phyloP scores from a whole-genome alignment of 2,113 vertebrate species.

The Dasyurus viverrinus region DNA sequence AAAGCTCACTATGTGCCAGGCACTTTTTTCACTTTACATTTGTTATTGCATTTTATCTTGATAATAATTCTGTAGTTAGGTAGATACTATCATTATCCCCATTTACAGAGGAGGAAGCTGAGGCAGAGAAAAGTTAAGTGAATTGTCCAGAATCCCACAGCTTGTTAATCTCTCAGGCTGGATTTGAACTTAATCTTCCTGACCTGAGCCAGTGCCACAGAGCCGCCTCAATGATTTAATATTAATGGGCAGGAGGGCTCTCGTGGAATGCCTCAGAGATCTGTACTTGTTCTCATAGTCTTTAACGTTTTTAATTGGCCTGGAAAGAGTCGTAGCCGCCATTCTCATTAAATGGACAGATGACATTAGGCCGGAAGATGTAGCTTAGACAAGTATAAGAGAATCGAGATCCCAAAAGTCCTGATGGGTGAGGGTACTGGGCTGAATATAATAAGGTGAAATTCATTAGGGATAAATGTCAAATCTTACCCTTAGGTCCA shows the following conservation, averaged over 20 bases:
- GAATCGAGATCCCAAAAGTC: neutral
- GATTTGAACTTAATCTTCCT: conserved; percentile 34
- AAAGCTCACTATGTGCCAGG: no score
- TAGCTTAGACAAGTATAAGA: neutral
- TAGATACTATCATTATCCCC: neutral
- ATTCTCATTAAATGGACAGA: neutral
- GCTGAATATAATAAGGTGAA: neutral
- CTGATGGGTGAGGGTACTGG: neutral
- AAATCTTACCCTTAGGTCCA: neutral
- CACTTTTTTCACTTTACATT: no score
- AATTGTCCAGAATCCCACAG: conserved; percentile 7
- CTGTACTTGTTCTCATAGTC: neutral
- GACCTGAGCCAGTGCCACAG: neutral
- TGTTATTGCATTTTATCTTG: no score
- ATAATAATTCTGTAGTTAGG: no score
- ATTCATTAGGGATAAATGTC: neutral
- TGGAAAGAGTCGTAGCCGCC: neutral
- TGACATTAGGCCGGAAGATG: neutral
- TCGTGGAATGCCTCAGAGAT: neutral
- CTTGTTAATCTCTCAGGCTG: conserved; percentile 16
- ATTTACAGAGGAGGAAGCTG: conserved; percentile 21
- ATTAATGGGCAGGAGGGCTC: neutral
- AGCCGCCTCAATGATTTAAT: neutral
- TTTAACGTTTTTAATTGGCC: neutral
- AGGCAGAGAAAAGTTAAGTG: conserved; percentile 11